Percentiles rank a stretch among this genome's conserved stretches.
phyloP scores from a whole-genome alignment of 2,888 invertebrate genomes.

The Eledone cirrhosa region DNA sequence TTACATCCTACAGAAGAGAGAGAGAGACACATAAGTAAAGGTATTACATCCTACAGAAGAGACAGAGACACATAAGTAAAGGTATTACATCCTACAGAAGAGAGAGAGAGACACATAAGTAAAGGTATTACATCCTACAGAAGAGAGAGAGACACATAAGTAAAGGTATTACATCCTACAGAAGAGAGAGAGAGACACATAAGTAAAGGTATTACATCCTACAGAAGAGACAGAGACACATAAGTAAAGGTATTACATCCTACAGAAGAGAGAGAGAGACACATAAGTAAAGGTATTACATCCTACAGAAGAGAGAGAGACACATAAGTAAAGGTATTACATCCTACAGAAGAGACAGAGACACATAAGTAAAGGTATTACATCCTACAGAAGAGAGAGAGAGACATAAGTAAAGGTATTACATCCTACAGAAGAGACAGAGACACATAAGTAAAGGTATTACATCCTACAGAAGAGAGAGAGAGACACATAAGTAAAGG shows the following conservation, averaged over 20 bases:
- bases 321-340: too few species aligned
- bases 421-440: constrained; percentile 67
- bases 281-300: constrained; percentile 42
- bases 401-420: too few species aligned
- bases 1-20: constrained; percentile 67
- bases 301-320: constrained; percentile 65
- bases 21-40: not conserved
- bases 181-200: constrained; percentile 54
- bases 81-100: constrained; percentile 67
- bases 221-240: constrained; percentile 53
- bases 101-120: not conserved
- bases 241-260: constrained; percentile 58
- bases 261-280: constrained; percentile 59
- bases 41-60: constrained; percentile 67
- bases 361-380: too few species aligned
- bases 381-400: constrained; percentile 67
- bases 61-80: not conserved
- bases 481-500: not conserved
- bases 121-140: constrained; percentile 66
- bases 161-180: constrained; percentile 61
- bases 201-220: constrained; percentile 61
- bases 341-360: constrained; percentile 67
- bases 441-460: not conserved
- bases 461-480: constrained; percentile 67
- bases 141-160: constrained; percentile 31